phyloP scores from a whole-genome alignment of 2,113 vertebrate genomes.

The Trogon melanurus region DNA sequence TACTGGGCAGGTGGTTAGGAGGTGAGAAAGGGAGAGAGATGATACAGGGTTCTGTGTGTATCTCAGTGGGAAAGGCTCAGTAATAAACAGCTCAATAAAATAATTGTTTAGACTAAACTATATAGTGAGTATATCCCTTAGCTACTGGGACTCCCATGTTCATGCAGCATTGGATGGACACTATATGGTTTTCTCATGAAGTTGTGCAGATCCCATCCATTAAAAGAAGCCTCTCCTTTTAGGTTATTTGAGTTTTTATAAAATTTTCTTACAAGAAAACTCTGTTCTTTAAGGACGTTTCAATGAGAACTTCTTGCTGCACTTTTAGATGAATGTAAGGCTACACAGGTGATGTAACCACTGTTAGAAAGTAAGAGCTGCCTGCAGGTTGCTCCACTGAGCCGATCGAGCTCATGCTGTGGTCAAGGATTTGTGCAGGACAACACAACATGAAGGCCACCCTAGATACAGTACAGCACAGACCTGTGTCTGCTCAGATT shows the following conservation, averaged over 20 bases:
- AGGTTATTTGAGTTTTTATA: neutral
- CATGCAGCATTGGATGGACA: neutral
- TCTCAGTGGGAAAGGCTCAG: neutral
- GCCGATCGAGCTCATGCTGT: neutral
- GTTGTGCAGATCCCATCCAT: neutral
- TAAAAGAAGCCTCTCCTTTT: neutral
- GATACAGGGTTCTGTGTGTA: neutral
- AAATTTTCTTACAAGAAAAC: neutral
- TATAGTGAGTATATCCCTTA: neutral
- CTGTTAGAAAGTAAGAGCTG: neutral
- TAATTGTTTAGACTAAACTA: neutral
- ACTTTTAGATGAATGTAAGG: neutral
- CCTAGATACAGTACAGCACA: neutral
- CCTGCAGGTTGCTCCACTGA: neutral
- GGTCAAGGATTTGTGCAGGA: neutral
- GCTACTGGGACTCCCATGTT: neutral
- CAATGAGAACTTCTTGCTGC: neutral
- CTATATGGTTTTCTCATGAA: neutral
- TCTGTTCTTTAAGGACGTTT: neutral
- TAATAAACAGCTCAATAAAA: neutral
- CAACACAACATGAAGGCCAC: neutral
- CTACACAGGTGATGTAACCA: rapidly evolving
- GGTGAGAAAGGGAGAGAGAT: neutral
- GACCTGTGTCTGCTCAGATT: neutral
- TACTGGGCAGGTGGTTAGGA: neutral